These are phyloP conservation scores for Latrodectus geometricus DNA, from an alignment of 1,140 invertebrate species.

Conservation along the genomic window DNA sequence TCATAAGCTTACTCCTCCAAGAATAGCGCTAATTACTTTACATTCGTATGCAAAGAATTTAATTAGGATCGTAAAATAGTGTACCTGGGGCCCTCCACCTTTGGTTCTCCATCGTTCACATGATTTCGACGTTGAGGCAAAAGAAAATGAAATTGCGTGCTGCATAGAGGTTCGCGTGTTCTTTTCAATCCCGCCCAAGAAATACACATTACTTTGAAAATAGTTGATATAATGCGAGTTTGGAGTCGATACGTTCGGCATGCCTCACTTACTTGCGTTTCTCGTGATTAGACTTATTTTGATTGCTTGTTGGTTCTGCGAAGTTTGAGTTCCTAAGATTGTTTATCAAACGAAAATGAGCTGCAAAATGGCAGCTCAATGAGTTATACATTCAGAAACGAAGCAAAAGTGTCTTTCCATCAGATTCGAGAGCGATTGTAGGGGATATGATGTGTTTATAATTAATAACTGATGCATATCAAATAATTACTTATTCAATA, in stretches of 20 bases:
- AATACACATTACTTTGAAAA: slow-evolving; percentile 40
- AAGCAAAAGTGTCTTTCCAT: no score
- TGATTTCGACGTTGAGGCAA: slow-evolving; percentile 1
- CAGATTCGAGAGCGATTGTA: no score
- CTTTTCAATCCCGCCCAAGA: slow-evolving; percentile 5
- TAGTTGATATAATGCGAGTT: slow-evolving; percentile 39
- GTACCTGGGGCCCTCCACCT: slow-evolving; percentile 9
- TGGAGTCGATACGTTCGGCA: slow-evolving; percentile 13
- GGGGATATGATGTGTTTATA: no score
- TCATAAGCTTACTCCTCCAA: slow-evolving; percentile 32
- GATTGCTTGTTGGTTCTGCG: no score
- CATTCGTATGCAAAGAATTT: slow-evolving; percentile 60
- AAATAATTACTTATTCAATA: no score
- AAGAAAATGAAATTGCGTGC: slow-evolving; percentile 42
- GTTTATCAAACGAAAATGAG: no score
- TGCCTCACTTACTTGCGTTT: background rate
- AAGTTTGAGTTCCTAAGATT: no score
- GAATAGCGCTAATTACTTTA: slow-evolving; percentile 57
- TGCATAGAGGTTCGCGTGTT: slow-evolving; percentile 17
- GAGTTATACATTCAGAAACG: no score
- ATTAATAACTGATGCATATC: no score
- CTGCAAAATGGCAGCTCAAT: no score
- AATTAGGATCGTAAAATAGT: slow-evolving; percentile 58
- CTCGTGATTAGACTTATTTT: no score
- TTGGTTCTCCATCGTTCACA: slow-evolving; percentile 13